phyloP scores from a whole-genome alignment of 2,113 vertebrate species.

The Papio anubis region DNA sequence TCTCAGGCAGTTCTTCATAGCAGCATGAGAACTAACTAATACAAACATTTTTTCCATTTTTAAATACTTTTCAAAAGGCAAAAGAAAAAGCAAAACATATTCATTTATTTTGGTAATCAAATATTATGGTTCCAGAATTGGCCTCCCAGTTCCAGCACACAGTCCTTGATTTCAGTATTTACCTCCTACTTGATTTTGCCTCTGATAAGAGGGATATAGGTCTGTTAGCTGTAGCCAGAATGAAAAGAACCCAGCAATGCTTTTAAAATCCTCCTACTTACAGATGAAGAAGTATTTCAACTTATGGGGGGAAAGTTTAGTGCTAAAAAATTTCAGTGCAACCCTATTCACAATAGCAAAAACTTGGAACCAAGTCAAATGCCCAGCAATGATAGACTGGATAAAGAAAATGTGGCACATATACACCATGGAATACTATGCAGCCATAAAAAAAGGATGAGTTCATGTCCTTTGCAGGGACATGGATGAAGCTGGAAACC shows the following conservation, averaged over 20 bases:
- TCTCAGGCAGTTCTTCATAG: too few relatives aligned
- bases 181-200: neutral
- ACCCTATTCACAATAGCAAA: neutral
- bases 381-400: too few relatives aligned
- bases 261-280: neutral
- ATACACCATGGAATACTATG: too few relatives aligned
- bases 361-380: too few relatives aligned
- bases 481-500: too few relatives aligned
- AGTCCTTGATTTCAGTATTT: neutral
- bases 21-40: too few relatives aligned
- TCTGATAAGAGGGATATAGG: neutral
- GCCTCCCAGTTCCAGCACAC: neutral
- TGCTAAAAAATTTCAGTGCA: neutral
- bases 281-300: neutral
- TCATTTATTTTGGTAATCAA: neutral
- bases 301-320: accelerated
- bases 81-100: neutral
- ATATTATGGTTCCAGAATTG: neutral
- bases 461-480: too few relatives aligned
- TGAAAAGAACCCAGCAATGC: neutral
- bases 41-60: too few relatives aligned
- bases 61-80: neutral
- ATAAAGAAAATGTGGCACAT: too few relatives aligned
- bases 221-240: neutral
- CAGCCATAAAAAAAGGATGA: too few relatives aligned